A percentile compares a stretch with the other conserved stretches of the same genome.
phyloP scores from a whole-genome alignment of 2,113 vertebrate genomes.

The Xiphophorus maculatus region DNA sequence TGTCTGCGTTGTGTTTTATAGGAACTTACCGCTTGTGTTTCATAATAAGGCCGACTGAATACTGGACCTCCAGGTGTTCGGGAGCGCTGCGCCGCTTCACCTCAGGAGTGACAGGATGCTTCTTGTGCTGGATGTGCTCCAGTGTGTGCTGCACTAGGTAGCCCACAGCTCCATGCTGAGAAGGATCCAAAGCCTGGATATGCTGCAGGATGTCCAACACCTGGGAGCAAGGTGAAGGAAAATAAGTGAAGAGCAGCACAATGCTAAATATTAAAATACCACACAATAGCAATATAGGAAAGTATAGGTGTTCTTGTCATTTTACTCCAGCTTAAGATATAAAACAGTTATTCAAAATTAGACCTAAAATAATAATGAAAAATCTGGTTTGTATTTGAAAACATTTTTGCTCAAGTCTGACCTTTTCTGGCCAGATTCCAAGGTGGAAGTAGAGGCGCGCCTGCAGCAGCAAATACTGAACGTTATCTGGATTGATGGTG shows the following conservation, averaged over 20 bases:
- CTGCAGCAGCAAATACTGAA: conserved; percentile 95
- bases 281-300: background rate
- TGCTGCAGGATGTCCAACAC: conserved; percentile 98
- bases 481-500: conserved; percentile 97
- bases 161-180: conserved; percentile 93
- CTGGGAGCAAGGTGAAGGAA: conserved; percentile 63
- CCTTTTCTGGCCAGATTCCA: conserved; percentile 99
- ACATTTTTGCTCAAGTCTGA: conserved; percentile 53
- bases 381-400: background rate
- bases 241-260: background rate
- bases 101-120: conserved; percentile 87
- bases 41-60: conserved; percentile 93
- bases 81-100: conserved; percentile 86
- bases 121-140: conserved; percentile 95
- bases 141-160: conserved; percentile 96
- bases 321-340: background rate
- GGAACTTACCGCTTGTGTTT: conserved; percentile 92
- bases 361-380: background rate
- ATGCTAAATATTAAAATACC: conserved; percentile 4
- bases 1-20: background rate
- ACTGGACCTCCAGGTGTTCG: conserved; percentile 90
- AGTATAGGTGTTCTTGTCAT: background rate
- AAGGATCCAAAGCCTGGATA: conserved; percentile 93
- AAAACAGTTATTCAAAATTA: background rate
- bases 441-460: conserved; percentile 97